Percentiles rank a stretch among this genome's conserved stretches.
These are phyloP conservation scores for Leuciscus waleckii DNA, from an alignment of 2,797 vertebrate species.

Conservation along the genomic window DNA sequence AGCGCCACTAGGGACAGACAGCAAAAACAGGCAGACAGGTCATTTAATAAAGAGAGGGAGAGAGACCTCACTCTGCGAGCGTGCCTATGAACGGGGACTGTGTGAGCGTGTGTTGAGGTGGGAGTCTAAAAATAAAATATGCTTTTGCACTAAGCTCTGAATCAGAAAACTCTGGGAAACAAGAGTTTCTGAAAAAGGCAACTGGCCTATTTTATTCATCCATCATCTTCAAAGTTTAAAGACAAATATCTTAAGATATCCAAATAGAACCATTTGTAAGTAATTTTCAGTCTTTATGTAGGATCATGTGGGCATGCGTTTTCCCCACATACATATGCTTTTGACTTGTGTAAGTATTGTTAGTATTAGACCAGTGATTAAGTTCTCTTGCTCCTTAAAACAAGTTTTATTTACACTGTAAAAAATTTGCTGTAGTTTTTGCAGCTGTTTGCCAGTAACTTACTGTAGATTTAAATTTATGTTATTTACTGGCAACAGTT, in stretches of 20 bases:
- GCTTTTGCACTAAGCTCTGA: constrained; percentile 69
- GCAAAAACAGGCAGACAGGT: constrained; percentile 85
- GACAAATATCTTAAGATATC: not conserved
- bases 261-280: not conserved
- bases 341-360: not conserved
- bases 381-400: constrained; percentile 8
- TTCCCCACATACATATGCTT: not conserved
- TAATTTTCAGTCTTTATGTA: not conserved
- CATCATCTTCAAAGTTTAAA: constrained; percentile 22
- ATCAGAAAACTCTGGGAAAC: constrained; percentile 39
- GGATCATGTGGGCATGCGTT: not conserved
- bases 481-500: no score
- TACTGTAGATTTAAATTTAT: no score
- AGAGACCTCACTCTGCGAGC: constrained; percentile 50
- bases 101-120: constrained; percentile 44
- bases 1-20: constrained; percentile 83
- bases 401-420: not conserved
- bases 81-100: constrained; percentile 37
- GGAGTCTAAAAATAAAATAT: constrained; percentile 54
- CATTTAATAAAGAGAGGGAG: constrained; percentile 75
- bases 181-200: constrained; percentile 19
- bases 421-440: no score
- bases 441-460: no score
- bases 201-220: constrained; percentile 42
- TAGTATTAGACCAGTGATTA: not conserved